Percentiles rank a stretch among this genome's conserved stretches.
These are phyloP conservation scores for Ceyx melanurus DNA, from an alignment of 2,113 vertebrate species.

Conservation along the genomic window DNA sequence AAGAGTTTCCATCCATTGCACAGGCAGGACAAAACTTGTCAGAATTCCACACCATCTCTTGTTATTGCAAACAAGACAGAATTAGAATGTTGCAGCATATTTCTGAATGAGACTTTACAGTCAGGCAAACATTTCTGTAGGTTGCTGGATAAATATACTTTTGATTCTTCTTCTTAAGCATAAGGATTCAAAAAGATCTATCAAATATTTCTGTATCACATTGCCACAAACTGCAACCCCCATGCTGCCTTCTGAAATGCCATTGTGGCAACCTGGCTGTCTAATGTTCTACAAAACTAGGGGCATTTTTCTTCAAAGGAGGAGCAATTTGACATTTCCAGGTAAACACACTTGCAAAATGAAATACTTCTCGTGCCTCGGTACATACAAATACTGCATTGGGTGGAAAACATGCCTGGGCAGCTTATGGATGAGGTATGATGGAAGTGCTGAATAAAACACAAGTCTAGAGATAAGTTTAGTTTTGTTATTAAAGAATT, in stretches of 20 bases:
- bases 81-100: not conserved
- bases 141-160: not conserved
- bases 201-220: not conserved
- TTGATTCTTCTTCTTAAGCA: not conserved
- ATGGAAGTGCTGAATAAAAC: not conserved
- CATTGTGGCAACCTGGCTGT: not conserved
- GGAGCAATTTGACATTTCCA: not conserved
- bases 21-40: conserved; percentile 16
- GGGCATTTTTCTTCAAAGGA: not conserved
- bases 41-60: conserved; percentile 4
- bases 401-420: not conserved
- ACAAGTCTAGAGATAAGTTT: accelerated
- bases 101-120: conserved; percentile 3
- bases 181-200: not conserved
- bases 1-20: not conserved
- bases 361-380: not conserved
- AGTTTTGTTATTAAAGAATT: not conserved
- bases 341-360: not conserved
- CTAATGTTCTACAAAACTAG: not conserved
- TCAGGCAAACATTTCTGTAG: not conserved
- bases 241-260: not conserved
- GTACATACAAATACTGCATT: not conserved
- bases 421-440: not conserved
- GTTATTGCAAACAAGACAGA: not conserved
- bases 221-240: not conserved